A percentile compares a stretch with the other conserved stretches of the same genome.
These are phyloP conservation scores for Siderastrea siderea DNA, from an alignment of 92 coral and sea anemone species.

Conservation along the genomic window DNA sequence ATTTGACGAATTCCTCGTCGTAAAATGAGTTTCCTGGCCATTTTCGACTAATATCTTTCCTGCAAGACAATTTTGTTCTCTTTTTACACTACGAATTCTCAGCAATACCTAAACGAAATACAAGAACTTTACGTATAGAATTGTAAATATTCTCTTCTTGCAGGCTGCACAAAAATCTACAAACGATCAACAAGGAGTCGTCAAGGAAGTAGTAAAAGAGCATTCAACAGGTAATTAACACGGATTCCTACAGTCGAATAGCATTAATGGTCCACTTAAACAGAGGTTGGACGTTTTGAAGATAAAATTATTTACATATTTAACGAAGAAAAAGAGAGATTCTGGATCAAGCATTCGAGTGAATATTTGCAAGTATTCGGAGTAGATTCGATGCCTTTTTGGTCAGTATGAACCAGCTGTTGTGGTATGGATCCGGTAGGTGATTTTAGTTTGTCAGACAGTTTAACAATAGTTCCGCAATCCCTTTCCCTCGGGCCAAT, in stretches of 20 bases:
- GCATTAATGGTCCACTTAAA: neutral
- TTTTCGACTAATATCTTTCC: too few relatives aligned
- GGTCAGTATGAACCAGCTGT: slow-evolving; percentile 6
- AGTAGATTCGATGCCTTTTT: neutral
- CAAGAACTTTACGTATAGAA: too few relatives aligned
- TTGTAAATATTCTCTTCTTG: neutral
- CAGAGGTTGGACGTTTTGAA: neutral
- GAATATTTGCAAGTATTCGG: neutral
- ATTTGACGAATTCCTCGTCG: too few relatives aligned
- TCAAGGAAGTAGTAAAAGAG: slow-evolving; percentile 14
- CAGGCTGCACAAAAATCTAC: slow-evolving; percentile 2
- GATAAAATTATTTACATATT: neutral
- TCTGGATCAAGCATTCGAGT: neutral
- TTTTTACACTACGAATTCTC: neutral
- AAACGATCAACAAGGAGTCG: slow-evolving; percentile 8
- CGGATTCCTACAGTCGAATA: neutral
- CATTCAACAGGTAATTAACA: slow-evolving; percentile 27
- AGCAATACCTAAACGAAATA: too few relatives aligned
- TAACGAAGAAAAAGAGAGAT: neutral
- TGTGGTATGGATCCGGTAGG: slow-evolving; percentile 28
- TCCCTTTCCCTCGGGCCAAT: too few relatives aligned
- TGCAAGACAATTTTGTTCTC: too few relatives aligned
- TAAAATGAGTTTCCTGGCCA: too few relatives aligned
- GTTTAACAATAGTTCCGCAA: too few relatives aligned
- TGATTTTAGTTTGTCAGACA: neutral